Evolutionary conservation across 2,797 vertebrate species (phyloP), one percentile per base, ranked within the genome.

Genomic region (Coracias cyanogaster): DNA sequence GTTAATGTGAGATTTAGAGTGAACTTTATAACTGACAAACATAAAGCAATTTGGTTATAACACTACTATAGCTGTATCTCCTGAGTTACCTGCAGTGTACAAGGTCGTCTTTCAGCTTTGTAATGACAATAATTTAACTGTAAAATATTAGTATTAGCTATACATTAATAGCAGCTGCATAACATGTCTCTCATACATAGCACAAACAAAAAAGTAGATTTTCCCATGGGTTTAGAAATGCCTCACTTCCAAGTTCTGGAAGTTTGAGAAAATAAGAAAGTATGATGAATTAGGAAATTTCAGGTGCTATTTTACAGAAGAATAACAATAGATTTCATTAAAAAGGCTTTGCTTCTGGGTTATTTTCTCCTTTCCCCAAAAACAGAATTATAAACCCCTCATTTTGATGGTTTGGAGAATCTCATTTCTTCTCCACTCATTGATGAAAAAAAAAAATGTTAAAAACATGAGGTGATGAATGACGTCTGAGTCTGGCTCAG

Each of bases 21-120:
- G 82, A 89, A 62, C 46, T 88, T 87, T 69, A 82, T 21, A 71
- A 46, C 64, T 73, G 74, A 73, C 35, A 61, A 91, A 93, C 26
- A 12, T 61, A 81, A 84, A 21, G 18, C 39, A 7, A 25, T 64
- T 90, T 79, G 20, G 11, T 81, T 55, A 46, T 54, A 88, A 70
- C 0, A 1, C 8, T 57, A 6, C 77, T 19, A 15, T 35, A 74
- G 73, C n/a, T 57, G 6, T 33, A 61, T 46, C 57, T 83, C 15
- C 41, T 28, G 31, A 37, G 51, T 67, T 74, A 73, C 43, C 33
- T 58, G 26, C 29, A 83, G 16, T 43, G 29, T 46, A 54, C 17
- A 8, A 49, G 15, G 24, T 74, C 55, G 54, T 29, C 28, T 90
- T 52, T 70, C 33, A 62, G 41, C 25, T 60, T 66, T 49, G 7